Evolutionary conservation across 2,797 vertebrate genomes (phyloP), one percentile per base, ranked within the genome.

Genomic region (Ficedula albicollis): DNA sequence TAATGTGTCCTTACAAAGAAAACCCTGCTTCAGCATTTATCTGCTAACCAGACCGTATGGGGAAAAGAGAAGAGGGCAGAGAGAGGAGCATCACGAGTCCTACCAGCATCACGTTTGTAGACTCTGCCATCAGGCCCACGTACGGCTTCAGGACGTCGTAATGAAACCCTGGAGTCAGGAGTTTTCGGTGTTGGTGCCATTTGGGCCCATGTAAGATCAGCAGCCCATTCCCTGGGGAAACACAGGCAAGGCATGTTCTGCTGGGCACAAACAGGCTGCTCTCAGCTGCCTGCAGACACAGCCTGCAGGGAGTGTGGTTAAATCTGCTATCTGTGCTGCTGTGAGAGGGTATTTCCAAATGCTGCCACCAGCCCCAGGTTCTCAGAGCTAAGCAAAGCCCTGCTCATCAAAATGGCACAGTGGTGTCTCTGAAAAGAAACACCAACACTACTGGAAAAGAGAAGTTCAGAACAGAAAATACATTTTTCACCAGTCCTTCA

Each of bases 101-200:
- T 98, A 99, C 99, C 98, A 99, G 95, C 99, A 99, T 99, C 63
- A 90, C 83, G 0, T 95, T 93, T 11, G 97, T 85, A 29, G 98
- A 99, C 30, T 98, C 97, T 5, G 98, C 94, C 96, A 99, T 98
- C 96, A 99, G 90, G 21, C 95, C 97, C 59, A 98, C 96, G 0
- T 99, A 99, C 0, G 98, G 98, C 94, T 99, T 99, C 89, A 99
- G 89, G 78, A 99, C 96, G 2, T 99, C 98, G 8, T 98, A 99
- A 91, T 99, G 99, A 90, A 99, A 99, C 36, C 98, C 99, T 4
- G 99, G 98, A 4, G 99, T 99, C 93, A 99, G 95, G 34, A 99
- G 98, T 82, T 98, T 98, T 68, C 98, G 98, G 95, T 99, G 98
- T 3, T 98, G 98, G 93, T 98, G 98, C 99, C 99, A 99, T 91